Percentiles rank a stretch among this genome's conserved stretches.
Conservation (phyloP, 2,797 vertebrate genomes). For the Coranthus polyacanthus region DNA sequence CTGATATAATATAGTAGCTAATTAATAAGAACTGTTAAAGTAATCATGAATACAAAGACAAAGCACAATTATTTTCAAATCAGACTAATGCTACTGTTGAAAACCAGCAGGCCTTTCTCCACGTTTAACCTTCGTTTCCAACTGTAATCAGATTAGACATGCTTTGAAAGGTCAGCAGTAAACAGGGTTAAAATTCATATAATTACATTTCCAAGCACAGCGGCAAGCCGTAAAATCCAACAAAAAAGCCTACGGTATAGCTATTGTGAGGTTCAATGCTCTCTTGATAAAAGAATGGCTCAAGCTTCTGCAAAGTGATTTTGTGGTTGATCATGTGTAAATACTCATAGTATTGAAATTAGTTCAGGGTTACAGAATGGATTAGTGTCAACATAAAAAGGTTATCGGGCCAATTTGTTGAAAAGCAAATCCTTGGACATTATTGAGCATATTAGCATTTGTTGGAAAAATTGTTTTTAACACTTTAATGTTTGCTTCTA, state of each 20-base stretch:
- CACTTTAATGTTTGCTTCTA: background rate
- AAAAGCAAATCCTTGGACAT: background rate
- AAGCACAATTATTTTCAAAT: background rate
- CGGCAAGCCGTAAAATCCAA: background rate
- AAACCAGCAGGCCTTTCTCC: background rate
- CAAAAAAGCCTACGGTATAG: background rate
- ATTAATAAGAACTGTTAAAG: slow-evolving; percentile 1
- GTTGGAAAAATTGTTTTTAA: background rate
- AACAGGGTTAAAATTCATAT: slow-evolving; percentile 26
- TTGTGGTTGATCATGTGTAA: background rate
- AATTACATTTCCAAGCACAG: background rate
- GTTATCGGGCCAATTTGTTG: background rate
- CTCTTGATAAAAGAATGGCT: background rate
- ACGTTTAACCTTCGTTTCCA: background rate
- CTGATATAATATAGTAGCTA: background rate
- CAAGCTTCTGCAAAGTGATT: background rate
- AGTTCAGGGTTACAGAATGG: background rate
- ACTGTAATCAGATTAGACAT: slow-evolving; percentile 9
- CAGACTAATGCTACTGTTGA: slow-evolving; percentile 6
- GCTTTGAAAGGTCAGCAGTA: slow-evolving; percentile 10
- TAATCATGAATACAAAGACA: slow-evolving; percentile 12
- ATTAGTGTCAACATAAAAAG: background rate
- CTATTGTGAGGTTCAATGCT: slow-evolving; percentile 4
- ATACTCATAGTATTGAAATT: background rate
- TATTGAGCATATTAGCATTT: background rate